These are phyloP conservation scores for Neria commutata DNA, from an alignment of 2,888 invertebrate genomes.

Conservation along the genomic window DNA sequence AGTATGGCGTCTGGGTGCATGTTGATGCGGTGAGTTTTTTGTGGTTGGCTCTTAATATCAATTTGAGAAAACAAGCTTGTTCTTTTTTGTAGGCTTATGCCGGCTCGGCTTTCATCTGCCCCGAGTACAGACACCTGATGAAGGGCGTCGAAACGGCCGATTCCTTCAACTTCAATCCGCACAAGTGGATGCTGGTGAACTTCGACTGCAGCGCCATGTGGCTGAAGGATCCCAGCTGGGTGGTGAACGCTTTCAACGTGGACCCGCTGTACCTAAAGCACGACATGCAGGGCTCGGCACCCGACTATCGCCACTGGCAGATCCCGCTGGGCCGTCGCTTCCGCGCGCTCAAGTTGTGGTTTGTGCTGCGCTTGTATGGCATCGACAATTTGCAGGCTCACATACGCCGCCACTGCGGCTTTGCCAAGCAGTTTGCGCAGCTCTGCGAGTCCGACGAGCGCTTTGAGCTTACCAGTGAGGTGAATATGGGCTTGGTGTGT, in stretches of 20 bases:
- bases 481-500: conserved; percentile 94
- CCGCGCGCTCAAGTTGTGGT: conserved; percentile 93
- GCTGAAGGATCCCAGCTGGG: conserved; percentile 86
- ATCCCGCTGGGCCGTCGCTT: conserved; percentile 93
- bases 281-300: conserved; percentile 85
- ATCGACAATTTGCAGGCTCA: conserved; percentile 84
- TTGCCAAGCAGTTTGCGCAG: conserved; percentile 87
- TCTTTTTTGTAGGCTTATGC: too few species aligned
- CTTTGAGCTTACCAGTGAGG: conserved; percentile 89
- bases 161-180: conserved; percentile 98
- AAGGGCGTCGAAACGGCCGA: conserved; percentile 87
- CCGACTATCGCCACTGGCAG: conserved; percentile 97
- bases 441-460: conserved; percentile 76
- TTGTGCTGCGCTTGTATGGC: conserved; percentile 89
- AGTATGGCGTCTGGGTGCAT: conserved; percentile 86
- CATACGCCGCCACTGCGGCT: conserved; percentile 82
- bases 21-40: conserved; percentile 94
- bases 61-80: too few species aligned
- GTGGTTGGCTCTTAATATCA: too few species aligned
- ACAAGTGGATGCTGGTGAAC: conserved; percentile 99
- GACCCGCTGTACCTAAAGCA: conserved; percentile 97
- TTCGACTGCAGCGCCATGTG: conserved; percentile 99
- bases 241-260: conserved; percentile 95
- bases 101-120: conserved; percentile 94
- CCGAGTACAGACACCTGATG: conserved; percentile 91